phyloP scores from a whole-genome alignment of 2,888 invertebrate genomes.

The Cryptocheilus praepositus region DNA sequence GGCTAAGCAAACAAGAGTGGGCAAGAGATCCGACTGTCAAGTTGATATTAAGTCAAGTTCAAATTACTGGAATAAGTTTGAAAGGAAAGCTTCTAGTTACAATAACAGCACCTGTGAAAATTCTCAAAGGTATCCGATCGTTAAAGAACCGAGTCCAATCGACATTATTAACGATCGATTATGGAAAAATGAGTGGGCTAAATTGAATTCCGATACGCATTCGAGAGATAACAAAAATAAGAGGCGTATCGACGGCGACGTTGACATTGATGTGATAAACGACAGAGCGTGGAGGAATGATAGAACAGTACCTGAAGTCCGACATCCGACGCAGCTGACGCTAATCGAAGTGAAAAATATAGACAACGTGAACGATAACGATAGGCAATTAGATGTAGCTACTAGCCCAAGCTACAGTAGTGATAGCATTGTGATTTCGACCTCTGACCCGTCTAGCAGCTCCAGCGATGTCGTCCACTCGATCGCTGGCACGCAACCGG shows the following conservation, averaged over 20 bases:
- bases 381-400: conserved; percentile 54
- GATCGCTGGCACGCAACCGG: conserved; percentile 28
- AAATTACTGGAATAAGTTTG: conserved; percentile 38
- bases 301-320: conserved; percentile 31
- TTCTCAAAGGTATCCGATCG: conserved; percentile 24
- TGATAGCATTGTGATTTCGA: conserved; percentile 70
- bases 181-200: conserved; percentile 70
- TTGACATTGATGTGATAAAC: conserved; percentile 69
- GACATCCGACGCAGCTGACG: conserved; percentile 53
- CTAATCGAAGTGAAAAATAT: conserved; percentile 67
- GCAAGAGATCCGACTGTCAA: conserved; percentile 42
- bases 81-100: conserved; percentile 38
- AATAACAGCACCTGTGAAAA: conserved; percentile 23
- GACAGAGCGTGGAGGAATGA: conserved; percentile 68
- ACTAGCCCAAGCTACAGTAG: conserved; percentile 71
- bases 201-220: conserved; percentile 43
- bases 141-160: conserved; percentile 50
- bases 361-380: conserved; percentile 57
- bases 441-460: conserved; percentile 71
- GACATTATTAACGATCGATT: conserved; percentile 70
- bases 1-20: conserved; percentile 33
- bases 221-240: conserved; percentile 33
- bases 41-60: conserved; percentile 32
- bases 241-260: conserved; percentile 44
- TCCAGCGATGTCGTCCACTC: conserved; percentile 67